These are phyloP conservation scores for Vombatus ursinus DNA, from an alignment of 2,113 vertebrate species.

Conservation along the genomic window DNA sequence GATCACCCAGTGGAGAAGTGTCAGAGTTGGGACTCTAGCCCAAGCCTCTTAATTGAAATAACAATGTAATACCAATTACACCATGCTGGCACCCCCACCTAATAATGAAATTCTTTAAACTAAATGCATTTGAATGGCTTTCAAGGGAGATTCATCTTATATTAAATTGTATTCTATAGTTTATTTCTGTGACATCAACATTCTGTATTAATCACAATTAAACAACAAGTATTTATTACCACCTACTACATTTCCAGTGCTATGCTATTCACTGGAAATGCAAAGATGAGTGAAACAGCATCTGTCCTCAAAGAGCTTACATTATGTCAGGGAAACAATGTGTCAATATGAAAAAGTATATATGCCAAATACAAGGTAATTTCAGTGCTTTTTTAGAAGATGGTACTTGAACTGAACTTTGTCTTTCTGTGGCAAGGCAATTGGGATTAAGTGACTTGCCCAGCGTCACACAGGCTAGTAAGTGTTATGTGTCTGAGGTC, in stretches of 20 bases:
- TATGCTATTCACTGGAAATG: background rate
- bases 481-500: no score
- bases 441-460: no score
- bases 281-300: background rate
- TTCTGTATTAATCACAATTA: background rate
- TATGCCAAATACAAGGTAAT: background rate
- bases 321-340: background rate
- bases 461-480: no score
- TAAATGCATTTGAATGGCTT: background rate
- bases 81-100: background rate
- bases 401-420: background rate
- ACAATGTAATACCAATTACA: background rate
- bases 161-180: background rate
- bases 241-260: no score
- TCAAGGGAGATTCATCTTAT: background rate
- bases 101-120: background rate
- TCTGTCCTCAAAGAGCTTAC: background rate
- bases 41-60: background rate
- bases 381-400: background rate
- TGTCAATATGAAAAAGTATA: background rate
- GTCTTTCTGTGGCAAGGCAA: no score
- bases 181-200: background rate
- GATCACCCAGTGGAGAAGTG: background rate
- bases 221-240: background rate
- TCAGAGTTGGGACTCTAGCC: background rate